These are phyloP conservation scores for Calidris pygmaea DNA, from an alignment of 2,113 vertebrate species.

Conservation along the genomic window DNA sequence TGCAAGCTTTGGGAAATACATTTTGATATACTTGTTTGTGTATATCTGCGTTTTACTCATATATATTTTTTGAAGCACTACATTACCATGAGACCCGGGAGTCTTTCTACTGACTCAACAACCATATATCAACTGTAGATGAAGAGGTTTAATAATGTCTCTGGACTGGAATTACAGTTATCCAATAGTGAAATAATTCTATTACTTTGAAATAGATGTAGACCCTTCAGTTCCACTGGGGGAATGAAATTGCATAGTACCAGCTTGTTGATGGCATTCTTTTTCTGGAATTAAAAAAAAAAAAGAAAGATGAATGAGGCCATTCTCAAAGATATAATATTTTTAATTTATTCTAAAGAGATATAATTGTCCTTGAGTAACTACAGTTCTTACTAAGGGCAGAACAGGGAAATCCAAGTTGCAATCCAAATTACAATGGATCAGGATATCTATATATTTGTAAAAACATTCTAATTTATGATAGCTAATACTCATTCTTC, in stretches of 20 bases:
- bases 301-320: neutral
- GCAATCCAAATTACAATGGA: neutral
- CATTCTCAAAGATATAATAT: neutral
- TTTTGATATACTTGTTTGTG: neutral
- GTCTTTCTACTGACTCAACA: neutral
- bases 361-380: neutral
- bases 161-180: neutral
- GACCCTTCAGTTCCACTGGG: neutral
- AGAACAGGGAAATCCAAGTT: neutral
- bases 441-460: neutral
- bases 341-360: neutral
- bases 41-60: neutral
- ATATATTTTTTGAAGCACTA: neutral
- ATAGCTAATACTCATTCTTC: neutral
- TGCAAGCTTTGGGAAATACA: neutral
- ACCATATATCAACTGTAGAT: neutral
- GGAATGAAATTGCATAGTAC: neutral
- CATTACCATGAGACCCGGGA: neutral
- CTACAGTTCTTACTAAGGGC: neutral
- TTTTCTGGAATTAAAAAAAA: neutral
- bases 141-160: neutral
- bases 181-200: neutral
- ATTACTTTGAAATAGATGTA: neutral
- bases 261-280: neutral
- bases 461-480: neutral